Percentiles rank a stretch among this genome's conserved stretches.
phyloP scores from a whole-genome alignment of 2,113 vertebrate genomes.

The Edolisoma coerulescens region DNA sequence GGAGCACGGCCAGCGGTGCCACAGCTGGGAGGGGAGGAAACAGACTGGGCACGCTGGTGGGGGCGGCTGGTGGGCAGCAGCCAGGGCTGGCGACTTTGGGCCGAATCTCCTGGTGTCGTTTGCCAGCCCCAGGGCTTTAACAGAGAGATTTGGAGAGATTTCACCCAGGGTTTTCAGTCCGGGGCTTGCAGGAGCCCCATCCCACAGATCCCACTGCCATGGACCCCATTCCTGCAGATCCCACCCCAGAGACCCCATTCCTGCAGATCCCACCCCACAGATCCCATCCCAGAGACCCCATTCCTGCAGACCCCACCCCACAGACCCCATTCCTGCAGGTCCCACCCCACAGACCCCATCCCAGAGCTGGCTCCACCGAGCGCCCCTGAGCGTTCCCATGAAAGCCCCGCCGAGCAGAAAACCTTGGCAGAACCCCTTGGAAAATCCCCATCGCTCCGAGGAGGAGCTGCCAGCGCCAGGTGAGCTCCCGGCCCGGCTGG shows the following conservation, averaged over 20 bases:
- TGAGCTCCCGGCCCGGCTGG: background rate
- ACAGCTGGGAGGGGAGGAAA: background rate
- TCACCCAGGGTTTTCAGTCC: background rate
- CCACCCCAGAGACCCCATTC: background rate
- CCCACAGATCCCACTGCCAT: background rate
- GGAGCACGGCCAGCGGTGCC: background rate
- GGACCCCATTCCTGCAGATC: background rate
- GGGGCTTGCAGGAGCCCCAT: background rate
- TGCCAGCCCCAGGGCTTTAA: background rate
- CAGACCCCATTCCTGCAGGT: background rate
- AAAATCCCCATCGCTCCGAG: background rate
- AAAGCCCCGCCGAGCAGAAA: background rate
- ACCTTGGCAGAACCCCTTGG: background rate
- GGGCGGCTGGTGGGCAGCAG: background rate
- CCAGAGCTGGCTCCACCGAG: background rate
- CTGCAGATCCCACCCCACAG: background rate
- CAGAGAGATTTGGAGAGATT: fast-evolving
- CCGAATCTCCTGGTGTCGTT: background rate
- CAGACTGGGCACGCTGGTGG: fast-evolving
- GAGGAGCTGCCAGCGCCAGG: background rate
- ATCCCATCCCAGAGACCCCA: background rate
- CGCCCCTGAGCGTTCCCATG: no score
- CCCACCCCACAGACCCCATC: background rate
- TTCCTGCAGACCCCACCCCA: no score
- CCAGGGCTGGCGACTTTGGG: background rate